Percentiles rank a stretch among this genome's conserved stretches.
phyloP scores from a whole-genome alignment of 2,888 invertebrate genomes.

The Platypus cylindrus region DNA sequence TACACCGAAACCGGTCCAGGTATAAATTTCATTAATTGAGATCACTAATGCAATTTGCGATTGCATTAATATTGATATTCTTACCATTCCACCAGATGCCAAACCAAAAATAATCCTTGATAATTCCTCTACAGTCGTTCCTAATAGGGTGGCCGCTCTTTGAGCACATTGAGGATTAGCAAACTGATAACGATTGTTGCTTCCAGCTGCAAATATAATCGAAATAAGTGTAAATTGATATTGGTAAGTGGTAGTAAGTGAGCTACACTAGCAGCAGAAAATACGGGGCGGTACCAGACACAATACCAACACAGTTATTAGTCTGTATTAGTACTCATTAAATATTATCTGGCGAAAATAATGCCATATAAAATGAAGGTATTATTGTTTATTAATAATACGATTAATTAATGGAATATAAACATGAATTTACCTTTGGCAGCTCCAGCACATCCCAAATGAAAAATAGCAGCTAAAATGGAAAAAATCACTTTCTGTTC shows the following conservation, averaged over 20 bases:
- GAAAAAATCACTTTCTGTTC: slow-evolving; percentile 78
- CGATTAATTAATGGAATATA: no score
- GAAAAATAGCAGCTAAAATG: slow-evolving; percentile 86
- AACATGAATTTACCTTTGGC: slow-evolving; percentile 45
- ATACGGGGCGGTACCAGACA: no score
- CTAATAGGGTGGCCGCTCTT: slow-evolving; percentile 63
- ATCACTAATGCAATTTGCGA: not conserved
- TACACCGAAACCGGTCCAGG: no score
- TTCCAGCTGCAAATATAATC: slow-evolving; percentile 19
- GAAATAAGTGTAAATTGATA: not conserved
- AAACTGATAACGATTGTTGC: slow-evolving; percentile 52
- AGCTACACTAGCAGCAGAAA: no score
- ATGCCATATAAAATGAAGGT: no score
- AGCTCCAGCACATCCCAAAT: slow-evolving; percentile 79
- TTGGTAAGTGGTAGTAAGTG: no score
- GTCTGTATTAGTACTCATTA: no score
- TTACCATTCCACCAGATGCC: slow-evolving; percentile 35
- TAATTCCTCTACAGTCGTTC: slow-evolving; percentile 72
- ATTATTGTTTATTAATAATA: no score
- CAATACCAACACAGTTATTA: no score
- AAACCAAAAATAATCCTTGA: slow-evolving; percentile 61
- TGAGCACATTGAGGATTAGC: slow-evolving; percentile 66
- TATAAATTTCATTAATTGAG: not conserved
- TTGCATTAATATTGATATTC: not conserved
- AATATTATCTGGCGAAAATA: no score